Evolutionary conservation across 2,113 vertebrate species (phyloP).

Genomic region (Tragelaphus scriptus): DNA sequence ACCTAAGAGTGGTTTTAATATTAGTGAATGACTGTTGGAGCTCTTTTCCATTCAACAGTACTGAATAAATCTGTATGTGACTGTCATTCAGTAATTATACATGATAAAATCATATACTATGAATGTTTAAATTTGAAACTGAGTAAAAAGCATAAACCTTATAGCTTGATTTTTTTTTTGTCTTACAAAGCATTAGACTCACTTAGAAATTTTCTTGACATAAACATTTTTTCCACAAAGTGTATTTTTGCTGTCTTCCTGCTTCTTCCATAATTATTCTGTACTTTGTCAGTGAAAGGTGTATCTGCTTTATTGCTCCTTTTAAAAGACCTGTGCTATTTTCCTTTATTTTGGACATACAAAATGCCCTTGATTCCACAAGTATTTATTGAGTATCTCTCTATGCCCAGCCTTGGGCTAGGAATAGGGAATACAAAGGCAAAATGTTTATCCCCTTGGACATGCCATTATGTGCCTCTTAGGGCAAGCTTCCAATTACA

Average conservation of each 20-base stretch:
- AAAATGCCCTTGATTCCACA: background rate
- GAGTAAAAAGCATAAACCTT: conserved; percentile 29
- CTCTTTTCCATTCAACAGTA: conserved; percentile 9
- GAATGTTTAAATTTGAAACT: conserved; percentile 36
- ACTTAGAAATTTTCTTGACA: conserved; percentile 15
- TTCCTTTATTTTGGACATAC: conserved; percentile 12
- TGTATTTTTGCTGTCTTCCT: conserved; percentile 26
- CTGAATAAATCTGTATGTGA: conserved; percentile 42
- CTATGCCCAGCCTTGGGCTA: background rate
- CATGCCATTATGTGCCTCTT: background rate
- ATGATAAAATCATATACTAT: conserved; percentile 11
- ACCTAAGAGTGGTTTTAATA: conserved; percentile 22
- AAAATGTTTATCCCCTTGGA: background rate
- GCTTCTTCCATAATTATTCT: conserved; percentile 13
- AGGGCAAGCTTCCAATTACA: background rate
- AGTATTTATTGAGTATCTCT: background rate
- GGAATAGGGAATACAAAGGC: background rate
- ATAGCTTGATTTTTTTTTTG: background rate
- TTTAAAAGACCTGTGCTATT: background rate
- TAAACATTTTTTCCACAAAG: background rate
- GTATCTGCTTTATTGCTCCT: background rate
- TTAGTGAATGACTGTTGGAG: background rate
- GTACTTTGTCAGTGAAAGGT: conserved; percentile 2
- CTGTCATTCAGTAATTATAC: conserved; percentile 40
- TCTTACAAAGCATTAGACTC: conserved; percentile 13